Evolutionary conservation across 1,140 invertebrate species (phyloP), one percentile per base, ranked within the genome.

Genomic region (Cyclina sinensis): DNA sequence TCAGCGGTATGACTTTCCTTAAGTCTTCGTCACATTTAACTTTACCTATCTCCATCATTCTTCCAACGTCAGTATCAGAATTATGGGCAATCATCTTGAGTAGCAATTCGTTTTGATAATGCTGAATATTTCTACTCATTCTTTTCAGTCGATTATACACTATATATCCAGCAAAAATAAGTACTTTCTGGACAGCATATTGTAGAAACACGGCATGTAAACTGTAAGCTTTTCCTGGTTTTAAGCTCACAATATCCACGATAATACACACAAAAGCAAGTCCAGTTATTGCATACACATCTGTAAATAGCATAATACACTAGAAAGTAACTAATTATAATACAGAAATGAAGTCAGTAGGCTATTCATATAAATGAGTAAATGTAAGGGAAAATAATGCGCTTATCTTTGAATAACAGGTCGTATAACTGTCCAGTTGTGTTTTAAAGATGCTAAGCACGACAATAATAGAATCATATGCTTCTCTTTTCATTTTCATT

Each of bases 1-100:
- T 88, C 21, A 88, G 68, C 9, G 65, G 76, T 27, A 81, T 62
- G 37, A 54, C n/a, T 35, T n/a, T 39, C 1, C 65, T 27, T 27
- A 54, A 88, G 12, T 88, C 86, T 3, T 88, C 35, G 27, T 51
- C 59, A 54, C 16, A 54, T 32, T 78, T 12, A 4, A 88, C 51
- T 1, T 78, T 27, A n/a, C 43, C 65, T 32, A 88, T 24, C 24
- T 32, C 24, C 14, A 88, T 35, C 37, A 48, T 27, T 57, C 51
- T 70, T 12, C n/a, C 51, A 21, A 88, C 62, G 16, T 81, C 51
- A 0, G 86, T 88, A 1, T 73, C 43, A 30, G 18, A 73, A 35
- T 88, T 68, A 48, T 78, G 32, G 21, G 18, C 37, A 12, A 88
- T 27, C 54, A 88, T 80, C 0, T 73, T 68, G 37, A 0, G 32